Evolutionary conservation across 2,888 invertebrate genomes (phyloP), one percentile per base, ranked within the genome.

Genomic region (Amiota communis): DNA sequence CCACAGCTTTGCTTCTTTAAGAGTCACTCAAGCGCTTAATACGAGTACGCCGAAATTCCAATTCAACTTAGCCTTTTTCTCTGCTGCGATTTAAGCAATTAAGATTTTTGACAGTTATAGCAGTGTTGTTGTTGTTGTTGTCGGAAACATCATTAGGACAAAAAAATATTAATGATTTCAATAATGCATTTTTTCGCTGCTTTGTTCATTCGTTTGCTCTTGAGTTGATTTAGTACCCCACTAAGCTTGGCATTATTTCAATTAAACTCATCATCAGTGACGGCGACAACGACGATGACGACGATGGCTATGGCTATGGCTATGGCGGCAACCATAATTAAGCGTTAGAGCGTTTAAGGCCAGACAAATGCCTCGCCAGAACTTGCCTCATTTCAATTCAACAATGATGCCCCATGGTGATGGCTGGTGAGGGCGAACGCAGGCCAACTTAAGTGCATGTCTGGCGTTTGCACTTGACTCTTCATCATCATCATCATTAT

Each of bases 191-290:
- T 80, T 74, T 81, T 75, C 72, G 71, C 23, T 75, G 63, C 64
- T 74, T 68, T 73, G 61, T 17, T 20, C 47, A 53, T 61, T 13
- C 71, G n/a, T 11, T 6, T 48, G 59, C 46, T 46, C 70, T 61
- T 17, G 51, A 53, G 67, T 51, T 68, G 67, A 68, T 68, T 68
- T 68, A 68, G 70, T 51, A 73, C 76, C 74, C 81, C 77, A 75
- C 77, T 72, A 75, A 79, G 72, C 76, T 70, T 77, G 76, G 73
- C 86, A 83, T 83, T 85, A 84, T 85, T 85, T 84, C 83, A 83
- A 83, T 83, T 83, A 83, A 83, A 82, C 81, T 85, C 83, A 82
- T 83, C 86, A 83, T 51, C 67, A 48, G 48, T 17, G 48, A 23
- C 23, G 57, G 57, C 12, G 57, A n/a, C 17, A n/a, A 15, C 36